Percentiles rank a stretch among this genome's conserved stretches.
These are phyloP conservation scores for Nemapogon koenigi DNA, from an alignment of 2,888 invertebrate species.

Conservation along the genomic window DNA sequence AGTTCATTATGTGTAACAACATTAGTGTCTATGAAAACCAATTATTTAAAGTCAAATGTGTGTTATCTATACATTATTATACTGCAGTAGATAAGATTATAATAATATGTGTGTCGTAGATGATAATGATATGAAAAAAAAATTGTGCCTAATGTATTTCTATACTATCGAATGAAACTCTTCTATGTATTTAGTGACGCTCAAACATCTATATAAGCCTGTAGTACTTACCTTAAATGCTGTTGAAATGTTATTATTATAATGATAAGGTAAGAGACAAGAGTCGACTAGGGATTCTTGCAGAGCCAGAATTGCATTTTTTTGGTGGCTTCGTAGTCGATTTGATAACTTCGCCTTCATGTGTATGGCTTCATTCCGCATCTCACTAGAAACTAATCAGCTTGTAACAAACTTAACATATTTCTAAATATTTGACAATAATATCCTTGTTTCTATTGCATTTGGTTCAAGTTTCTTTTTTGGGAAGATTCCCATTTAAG, in stretches of 20 bases:
- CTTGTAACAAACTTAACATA: constrained; percentile 16
- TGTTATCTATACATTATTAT: constrained; percentile 39
- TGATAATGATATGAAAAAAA: constrained; percentile 26
- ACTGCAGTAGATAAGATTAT: constrained; percentile 29
- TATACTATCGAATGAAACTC: constrained; percentile 28
- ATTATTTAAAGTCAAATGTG: constrained; percentile 36
- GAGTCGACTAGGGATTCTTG: constrained; percentile 36
- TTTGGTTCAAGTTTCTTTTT: no score
- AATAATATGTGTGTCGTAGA: constrained; percentile 51
- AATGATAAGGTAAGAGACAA: constrained; percentile 30
- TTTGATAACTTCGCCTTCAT: constrained; percentile 5
- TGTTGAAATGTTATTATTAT: no score
- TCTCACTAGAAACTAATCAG: no score
- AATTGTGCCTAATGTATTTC: constrained; percentile 54
- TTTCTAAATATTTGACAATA: constrained; percentile 42
- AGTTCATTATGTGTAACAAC: constrained; percentile 40
- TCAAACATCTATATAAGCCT: constrained; percentile 55
- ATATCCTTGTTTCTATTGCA: constrained; percentile 15
- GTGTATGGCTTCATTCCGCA: no score
- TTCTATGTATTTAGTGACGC: constrained; percentile 47
- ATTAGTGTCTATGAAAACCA: constrained; percentile 58
- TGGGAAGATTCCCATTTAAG: no score
- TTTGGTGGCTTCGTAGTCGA: constrained; percentile 25
- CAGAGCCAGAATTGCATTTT: constrained; percentile 52
- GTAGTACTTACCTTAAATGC: constrained; percentile 48